phyloP scores from a whole-genome alignment of 2,113 vertebrate species.

The Pagrus major region DNA sequence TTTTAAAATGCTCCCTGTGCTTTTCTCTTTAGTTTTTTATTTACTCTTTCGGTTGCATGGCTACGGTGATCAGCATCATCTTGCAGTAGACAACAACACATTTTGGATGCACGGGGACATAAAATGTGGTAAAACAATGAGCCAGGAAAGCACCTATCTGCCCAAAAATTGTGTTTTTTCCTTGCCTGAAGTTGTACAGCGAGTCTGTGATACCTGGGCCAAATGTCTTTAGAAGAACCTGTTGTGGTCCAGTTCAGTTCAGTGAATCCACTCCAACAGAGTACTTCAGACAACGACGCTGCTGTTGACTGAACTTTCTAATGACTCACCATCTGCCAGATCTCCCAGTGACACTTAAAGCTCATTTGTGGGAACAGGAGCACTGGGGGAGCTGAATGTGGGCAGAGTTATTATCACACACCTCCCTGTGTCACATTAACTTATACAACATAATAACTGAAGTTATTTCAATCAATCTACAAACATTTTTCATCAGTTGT shows the following conservation, averaged over 20 bases:
- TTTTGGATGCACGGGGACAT: not conserved
- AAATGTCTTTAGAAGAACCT: not conserved
- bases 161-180: no score
- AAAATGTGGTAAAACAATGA: not conserved
- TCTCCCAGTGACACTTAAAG: not conserved
- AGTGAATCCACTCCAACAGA: not conserved
- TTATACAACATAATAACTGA: no score
- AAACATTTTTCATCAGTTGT: no score
- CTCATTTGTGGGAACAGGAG: not conserved
- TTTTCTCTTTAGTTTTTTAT: not conserved
- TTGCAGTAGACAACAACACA: not conserved
- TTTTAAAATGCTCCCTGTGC: no score
- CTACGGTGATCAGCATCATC: not conserved
- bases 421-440: not conserved
- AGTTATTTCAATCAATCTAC: no score
- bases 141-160: not conserved
- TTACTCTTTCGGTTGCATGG: not conserved
- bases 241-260: not conserved
- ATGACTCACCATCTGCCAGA: not conserved
- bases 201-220: not conserved
- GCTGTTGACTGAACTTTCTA: not conserved
- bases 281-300: not conserved
- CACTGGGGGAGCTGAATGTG: not conserved
- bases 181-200: not conserved
- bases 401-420: not conserved